A percentile compares a stretch with the other conserved stretches of the same genome.
Conservation (phyloP, 2,113 vertebrate genomes). For the Acinonyx jubatus region DNA sequence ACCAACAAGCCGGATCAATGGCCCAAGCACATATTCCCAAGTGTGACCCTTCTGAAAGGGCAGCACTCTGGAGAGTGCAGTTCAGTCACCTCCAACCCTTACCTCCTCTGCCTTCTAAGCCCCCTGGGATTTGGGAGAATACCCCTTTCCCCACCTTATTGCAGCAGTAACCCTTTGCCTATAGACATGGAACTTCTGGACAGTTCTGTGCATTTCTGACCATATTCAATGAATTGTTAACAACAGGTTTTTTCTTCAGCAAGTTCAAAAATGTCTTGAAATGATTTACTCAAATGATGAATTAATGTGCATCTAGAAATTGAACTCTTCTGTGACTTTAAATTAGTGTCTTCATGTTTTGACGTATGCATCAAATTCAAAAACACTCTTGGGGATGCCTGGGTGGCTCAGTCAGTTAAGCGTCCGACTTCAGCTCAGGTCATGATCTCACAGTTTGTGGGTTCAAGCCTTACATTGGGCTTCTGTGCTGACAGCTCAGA, state of each 20-base stretch:
- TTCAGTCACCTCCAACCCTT: neutral
- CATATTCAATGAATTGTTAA: neutral
- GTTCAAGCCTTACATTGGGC: no score
- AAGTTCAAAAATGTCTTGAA: conserved; percentile 48
- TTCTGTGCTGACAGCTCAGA: no score
- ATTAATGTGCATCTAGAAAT: neutral
- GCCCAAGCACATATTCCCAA: neutral
- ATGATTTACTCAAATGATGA: neutral
- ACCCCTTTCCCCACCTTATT: neutral
- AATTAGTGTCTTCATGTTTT: neutral
- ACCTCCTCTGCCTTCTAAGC: neutral
- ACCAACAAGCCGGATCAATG: neutral
- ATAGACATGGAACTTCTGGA: neutral
- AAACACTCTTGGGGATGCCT: neutral
- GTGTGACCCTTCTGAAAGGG: neutral
- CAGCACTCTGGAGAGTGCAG: neutral
- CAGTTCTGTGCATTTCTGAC: conserved; percentile 2
- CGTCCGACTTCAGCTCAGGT: no score
- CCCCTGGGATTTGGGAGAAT: neutral
- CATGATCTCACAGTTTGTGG: no score
- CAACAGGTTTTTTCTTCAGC: neutral
- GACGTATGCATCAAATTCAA: neutral
- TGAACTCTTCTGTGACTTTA: neutral
- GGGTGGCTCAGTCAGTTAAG: no score
- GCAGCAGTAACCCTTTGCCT: neutral